These are phyloP conservation scores for Tetragnatha montana DNA, from an alignment of 2,888 invertebrate species.

Conservation along the genomic window DNA sequence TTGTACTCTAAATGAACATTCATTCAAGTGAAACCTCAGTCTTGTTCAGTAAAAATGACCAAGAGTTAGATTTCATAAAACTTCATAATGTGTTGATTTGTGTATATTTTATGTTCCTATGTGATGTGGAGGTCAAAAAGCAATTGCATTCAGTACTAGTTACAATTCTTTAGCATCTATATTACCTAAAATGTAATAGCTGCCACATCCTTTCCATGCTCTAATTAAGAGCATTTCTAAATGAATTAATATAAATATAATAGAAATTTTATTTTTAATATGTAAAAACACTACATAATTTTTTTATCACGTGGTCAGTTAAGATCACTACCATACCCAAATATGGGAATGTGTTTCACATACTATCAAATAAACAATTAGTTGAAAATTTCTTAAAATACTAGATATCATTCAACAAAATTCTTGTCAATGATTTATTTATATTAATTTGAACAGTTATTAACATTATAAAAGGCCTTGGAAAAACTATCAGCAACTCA, in stretches of 20 bases:
- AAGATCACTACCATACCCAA: constrained; percentile 46
- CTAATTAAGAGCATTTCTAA: constrained; percentile 46
- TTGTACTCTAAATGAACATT: neutral
- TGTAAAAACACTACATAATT: constrained; percentile 57
- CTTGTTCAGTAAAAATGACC: neutral
- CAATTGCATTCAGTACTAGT: constrained; percentile 13
- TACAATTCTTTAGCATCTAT: constrained; percentile 46
- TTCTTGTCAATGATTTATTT: constrained; percentile 29
- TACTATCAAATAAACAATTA: constrained; percentile 29
- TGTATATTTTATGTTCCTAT: neutral
- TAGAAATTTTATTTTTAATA: constrained; percentile 54
- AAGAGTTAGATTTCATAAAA: constrained; percentile 1
- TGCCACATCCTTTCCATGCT: constrained; percentile 51
- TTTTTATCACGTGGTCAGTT: constrained; percentile 49
- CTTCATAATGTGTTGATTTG: neutral
- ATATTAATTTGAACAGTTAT: constrained; percentile 48
- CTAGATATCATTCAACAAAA: constrained; percentile 44
- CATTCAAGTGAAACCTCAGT: neutral
- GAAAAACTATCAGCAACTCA: constrained; percentile 42
- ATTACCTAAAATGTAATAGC: constrained; percentile 59
- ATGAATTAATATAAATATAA: constrained; percentile 52
- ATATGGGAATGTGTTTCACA: constrained; percentile 32
- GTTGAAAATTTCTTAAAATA: constrained; percentile 20
- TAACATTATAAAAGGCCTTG: constrained; percentile 43
- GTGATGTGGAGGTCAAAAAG: constrained; percentile 27